Evolutionary conservation across 2,888 invertebrate genomes (phyloP), one percentile per base, ranked within the genome.

Genomic region (Noctua fimbriata): DNA sequence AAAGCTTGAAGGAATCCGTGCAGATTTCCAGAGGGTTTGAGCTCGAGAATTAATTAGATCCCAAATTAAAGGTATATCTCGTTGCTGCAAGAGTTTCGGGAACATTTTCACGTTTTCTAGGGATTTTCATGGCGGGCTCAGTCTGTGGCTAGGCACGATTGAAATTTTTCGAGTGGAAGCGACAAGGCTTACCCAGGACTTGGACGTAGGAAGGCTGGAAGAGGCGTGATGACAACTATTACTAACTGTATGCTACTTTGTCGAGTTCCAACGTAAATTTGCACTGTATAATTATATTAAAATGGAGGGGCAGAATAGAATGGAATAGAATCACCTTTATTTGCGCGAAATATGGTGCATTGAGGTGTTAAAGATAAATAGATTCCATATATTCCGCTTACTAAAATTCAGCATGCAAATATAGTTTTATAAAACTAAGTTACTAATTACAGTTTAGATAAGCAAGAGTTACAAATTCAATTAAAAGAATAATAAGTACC

Each of bases 151-250:
- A 93, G 93, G 93, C 93, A 92, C 95, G 95, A 96, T 96, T 96
- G 96, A 95, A 95, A 91, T 96, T 96, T 96, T 96, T 96, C 96
- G 94, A 95, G 96, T 96, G 96, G 96, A 96, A 96, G 94, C 93
- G 95, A 95, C 95, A 93, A 95, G 92, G 93, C 92, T 94, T 93
- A 93, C 92, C 82, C 78, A n/a, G 32, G 24, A 71, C 76, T 12
- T 49, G 28, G 79, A 79, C 70, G 14, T 84, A 81, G 5, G 14
- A 73, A 73, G 70, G 79, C 90, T 91, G 76, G 91, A 93, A 89
- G 83, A 6, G 88, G 18, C 44, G n/a, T 70, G 10, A 2, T 24
- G 18, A 5, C 18, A 58, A 63, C 3, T 32, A 52, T 36, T 3
- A 55, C 12, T 3, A 12, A n/a, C 6, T 47, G 32, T 24, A 1